A percentile compares a stretch with the other conserved stretches of the same genome.
Conservation (phyloP, 2,888 invertebrate species). For the Hirtodrosophila alboralis region DNA sequence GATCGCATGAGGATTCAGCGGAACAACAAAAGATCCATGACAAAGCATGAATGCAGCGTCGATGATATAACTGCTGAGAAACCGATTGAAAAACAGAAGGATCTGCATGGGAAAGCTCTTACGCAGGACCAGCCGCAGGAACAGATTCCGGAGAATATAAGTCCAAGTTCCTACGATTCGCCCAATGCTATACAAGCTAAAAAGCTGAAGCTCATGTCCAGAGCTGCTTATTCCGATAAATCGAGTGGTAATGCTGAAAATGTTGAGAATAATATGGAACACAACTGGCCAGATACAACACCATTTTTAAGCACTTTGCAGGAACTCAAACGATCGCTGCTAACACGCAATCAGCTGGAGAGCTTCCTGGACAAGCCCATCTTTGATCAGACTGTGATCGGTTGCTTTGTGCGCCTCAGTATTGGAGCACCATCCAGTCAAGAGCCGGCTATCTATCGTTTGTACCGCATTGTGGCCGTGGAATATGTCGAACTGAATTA, state of each 20-base stretch:
- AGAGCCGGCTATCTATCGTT: slow-evolving; percentile 14
- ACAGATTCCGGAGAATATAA: too few species aligned
- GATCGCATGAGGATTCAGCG: slow-evolving; percentile 22
- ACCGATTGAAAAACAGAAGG: too few species aligned
- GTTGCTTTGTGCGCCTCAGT: slow-evolving; percentile 47
- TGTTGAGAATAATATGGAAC: neutral
- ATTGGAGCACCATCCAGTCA: slow-evolving; percentile 2
- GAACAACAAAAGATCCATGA: slow-evolving; percentile 3
- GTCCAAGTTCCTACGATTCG: neutral
- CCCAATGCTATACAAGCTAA: neutral
- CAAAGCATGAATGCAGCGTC: too few species aligned
- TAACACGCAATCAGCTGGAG: slow-evolving; percentile 40
- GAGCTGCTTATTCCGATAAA: slow-evolving; percentile 48
- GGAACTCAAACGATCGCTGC: slow-evolving; percentile 22
- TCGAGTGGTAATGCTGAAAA: slow-evolving; percentile 20
- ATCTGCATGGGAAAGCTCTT: too few species aligned
- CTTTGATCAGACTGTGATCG: slow-evolving; percentile 40
- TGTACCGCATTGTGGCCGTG: slow-evolving; percentile 24
- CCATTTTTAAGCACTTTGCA: neutral
- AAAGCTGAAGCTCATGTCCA: slow-evolving; percentile 22
- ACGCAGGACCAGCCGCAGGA: too few species aligned
- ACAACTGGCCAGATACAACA: neutral
- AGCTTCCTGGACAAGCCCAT: slow-evolving; percentile 45
- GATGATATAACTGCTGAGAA: too few species aligned
- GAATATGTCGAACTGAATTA: slow-evolving; percentile 12